These are phyloP conservation scores for Drosophila picticornis DNA, from an alignment of 2,888 invertebrate genomes.

Conservation along the genomic window DNA sequence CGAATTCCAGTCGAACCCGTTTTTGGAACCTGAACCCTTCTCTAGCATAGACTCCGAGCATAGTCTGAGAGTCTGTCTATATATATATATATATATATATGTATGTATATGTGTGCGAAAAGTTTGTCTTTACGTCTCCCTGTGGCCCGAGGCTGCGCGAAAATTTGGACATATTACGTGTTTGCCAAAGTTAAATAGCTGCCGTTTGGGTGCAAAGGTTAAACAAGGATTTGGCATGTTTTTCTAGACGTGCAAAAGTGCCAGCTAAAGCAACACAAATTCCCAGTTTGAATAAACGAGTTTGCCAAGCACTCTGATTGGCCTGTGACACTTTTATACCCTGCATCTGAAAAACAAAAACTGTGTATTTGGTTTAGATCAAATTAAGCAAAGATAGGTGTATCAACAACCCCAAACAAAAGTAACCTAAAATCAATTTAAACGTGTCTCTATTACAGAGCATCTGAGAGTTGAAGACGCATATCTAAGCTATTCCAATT, in stretches of 20 bases:
- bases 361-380: background rate
- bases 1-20: conserved; percentile 72
- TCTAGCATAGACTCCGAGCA: conserved; percentile 5
- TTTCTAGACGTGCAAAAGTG: conserved; percentile 55
- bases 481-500: conserved; percentile 5
- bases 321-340: conserved; percentile 20
- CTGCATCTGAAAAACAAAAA: conserved; percentile 4
- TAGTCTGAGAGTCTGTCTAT: background rate
- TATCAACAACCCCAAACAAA: background rate
- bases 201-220: conserved; percentile 82
- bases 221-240: conserved; percentile 81
- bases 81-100: background rate
- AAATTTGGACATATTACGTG: conserved; percentile 83
- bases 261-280: conserved; percentile 38
- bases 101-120: conserved; percentile 60
- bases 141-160: conserved; percentile 67
- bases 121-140: conserved; percentile 57
- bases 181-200: conserved; percentile 78
- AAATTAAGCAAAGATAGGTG: background rate
- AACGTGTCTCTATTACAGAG: background rate
- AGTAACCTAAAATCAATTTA: background rate
- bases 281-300: conserved; percentile 32
- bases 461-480: conserved; percentile 1
- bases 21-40: conserved; percentile 60
- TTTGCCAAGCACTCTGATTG: conserved; percentile 36